Base-by-base conservation (phyloP, 2,888 invertebrate species). In the Omphaloscelis lunosa region DNA sequence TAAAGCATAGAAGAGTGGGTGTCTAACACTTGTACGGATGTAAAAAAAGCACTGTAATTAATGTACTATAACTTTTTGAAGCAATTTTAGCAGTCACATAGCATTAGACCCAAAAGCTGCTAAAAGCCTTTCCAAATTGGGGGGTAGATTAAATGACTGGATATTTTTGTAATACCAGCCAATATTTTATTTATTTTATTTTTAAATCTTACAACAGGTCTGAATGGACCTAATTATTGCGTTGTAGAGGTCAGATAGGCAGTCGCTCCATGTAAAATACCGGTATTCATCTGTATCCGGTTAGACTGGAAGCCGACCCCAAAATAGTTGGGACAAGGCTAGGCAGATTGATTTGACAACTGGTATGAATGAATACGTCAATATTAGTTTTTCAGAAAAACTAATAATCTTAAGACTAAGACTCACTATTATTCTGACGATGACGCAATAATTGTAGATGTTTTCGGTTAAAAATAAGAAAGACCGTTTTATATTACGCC, bases 1-100 rank as follows among this genome's bases (percentile, higher is more conserved):
- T 48, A 63, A 63, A 80, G 71, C 17, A 45, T 58, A 39, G 56
- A 72, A 51, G 63, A 70, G 63, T 73, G 62, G 77, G 63, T 56
- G 20, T 63, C 15, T 84, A 56, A 77, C 48, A 56, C 74, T 68
- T 66, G 58, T 53, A 56, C 2, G 11, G 2, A 61, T 27, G 29
- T 53, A 58, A 77, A 66, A 75, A 79, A 58, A 56, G 0, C 27
- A 72, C 11, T 51, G 63, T 39, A n/a, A 56, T 56, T 56, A 72
- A 61, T 66, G 34, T 66, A 45, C 41, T 61, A 51, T 29, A 27
- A 56, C 17, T 34, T 65, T 71, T 80, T 41, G 20, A 67, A 71
- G 59, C 41, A 61, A 68, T 68, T 45, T 62, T 48, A 56, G 15
- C 45, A 48, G 53, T 72, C 51, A 80, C 71, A 27, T n/a, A 71